Evolutionary conservation across 1,140 invertebrate genomes (phyloP), one percentile per base, ranked within the genome.

Genomic region (Macrocentrus cingulum): DNA sequence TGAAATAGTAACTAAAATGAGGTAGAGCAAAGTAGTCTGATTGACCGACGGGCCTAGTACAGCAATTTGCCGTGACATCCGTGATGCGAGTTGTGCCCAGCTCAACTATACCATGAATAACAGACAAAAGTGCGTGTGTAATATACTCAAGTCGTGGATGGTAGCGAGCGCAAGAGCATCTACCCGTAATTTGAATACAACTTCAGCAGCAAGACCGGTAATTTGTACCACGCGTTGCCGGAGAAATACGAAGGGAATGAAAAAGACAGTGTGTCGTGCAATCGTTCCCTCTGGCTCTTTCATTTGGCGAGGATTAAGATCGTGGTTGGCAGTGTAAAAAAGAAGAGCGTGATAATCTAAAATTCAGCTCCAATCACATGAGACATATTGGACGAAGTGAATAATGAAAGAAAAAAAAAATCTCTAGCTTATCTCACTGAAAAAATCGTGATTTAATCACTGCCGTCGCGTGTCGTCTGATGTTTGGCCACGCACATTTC

Each of bases 381-480:
- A 29, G 4, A 29, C 25, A 29, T 29, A 29, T 5, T 5, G 9
- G 25, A 29, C 9, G 4, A 9, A 9, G 9, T 4, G 25, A 9
- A 29, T 29, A 29, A 5, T 5, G 25, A 29, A 29, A 29, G 25
- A 29, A 29, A 29, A 29, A n/a, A n/a, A n/a, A n/a, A n/a, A n/a
- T n/a, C n/a, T n/a, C n/a, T n/a, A n/a, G n/a, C n/a, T n/a, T n/a
- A n/a, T n/a, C 25, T 29, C 25, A 9, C 25, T 5, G 4, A 4
- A 41, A 9, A 18, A 22, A 56, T 53, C 67, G 57, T 64, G 64
- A 65, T 63, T 66, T 65, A 71, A 70, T 75, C 75, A 75, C 72
- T 68, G 70, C 70, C 67, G 62, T 71, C 67, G 72, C 64, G 69
- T 73, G 69, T n/a, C n/a, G n/a, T n/a, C n/a, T n/a, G n/a, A n/a